Base-by-base conservation (phyloP, 35 echinoderm and acorn worm species). In the Patiria miniata region DNA sequence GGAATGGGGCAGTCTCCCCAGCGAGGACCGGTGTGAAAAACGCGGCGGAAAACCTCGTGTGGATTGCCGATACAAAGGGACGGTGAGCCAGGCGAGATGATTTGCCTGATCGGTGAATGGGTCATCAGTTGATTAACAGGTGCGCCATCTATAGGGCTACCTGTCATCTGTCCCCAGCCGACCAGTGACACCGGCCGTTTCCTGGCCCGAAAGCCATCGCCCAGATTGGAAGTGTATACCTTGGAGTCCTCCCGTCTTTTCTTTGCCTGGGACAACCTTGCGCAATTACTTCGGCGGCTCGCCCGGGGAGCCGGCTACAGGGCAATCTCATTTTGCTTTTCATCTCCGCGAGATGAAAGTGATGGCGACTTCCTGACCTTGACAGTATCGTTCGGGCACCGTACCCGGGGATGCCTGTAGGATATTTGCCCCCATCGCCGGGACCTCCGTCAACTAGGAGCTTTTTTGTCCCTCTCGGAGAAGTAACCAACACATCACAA, bases 161-260 rank as follows among this genome's bases (percentile, higher is more conserved):
- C 65, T 73, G 65, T 73, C 65, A 73, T 30, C 21, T 34, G 34
- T 73, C 65, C 42, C 42, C 26, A 73, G 65, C 65, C 65, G 23
- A 30, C 10, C 19, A 73, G 34, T 73, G 65, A 26, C 65, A 73
- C 65, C 29, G 23, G 65, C 42, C 29, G 65, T 23, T 73, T 73
- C 65, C 65, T 73, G 65, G n/a, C 29, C 65, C 34, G 65, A 73
- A 73, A 73, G 65, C 65, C 65, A 73, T 73, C 29, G 65, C 65
- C 65, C 65, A 73, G 34, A 73, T 73, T 73, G 65, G 42, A 73
- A 73, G 65, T 73, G 57, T 73, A 73, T 73, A 73, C 65, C 65
- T 73, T 73, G 23, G 65, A 73, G 65, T 34, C 26, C 26, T 32
- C 65, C 65, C 26, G 65, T 73, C 65, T 73, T 32, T 73, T 73